phyloP scores from a whole-genome alignment of 2,113 vertebrate genomes.

The Labeo rohita region DNA sequence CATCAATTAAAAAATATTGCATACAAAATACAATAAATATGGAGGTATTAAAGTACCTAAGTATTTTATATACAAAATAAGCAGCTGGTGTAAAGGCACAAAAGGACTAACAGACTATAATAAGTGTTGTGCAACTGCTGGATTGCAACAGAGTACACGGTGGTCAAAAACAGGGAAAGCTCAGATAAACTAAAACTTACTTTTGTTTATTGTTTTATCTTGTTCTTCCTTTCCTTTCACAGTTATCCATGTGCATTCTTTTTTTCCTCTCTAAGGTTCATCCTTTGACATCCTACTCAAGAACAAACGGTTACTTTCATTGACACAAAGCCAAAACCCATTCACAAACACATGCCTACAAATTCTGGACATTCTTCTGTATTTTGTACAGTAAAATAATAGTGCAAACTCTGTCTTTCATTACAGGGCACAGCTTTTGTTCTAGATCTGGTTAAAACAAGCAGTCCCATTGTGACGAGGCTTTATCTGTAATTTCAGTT shows the following conservation, averaged over 20 bases:
- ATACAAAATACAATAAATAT: neutral
- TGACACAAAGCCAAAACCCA: conserved; percentile 1
- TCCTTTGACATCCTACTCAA: neutral
- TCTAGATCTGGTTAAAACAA: too few species aligned
- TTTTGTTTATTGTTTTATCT: conserved; percentile 36
- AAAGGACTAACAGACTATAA: neutral
- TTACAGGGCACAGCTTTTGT: neutral
- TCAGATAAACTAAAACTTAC: conserved; percentile 1
- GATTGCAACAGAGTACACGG: neutral
- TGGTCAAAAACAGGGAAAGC: neutral
- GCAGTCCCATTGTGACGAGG: too few species aligned
- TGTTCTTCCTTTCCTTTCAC: neutral
- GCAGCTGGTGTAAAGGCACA: too few species aligned
- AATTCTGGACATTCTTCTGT: neutral
- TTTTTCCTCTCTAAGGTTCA: neutral
- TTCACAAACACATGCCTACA: conserved; percentile 25
- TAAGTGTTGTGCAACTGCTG: conserved; percentile 19
- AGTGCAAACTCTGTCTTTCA: neutral
- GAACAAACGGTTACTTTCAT: conserved; percentile 4
- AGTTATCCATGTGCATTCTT: neutral
- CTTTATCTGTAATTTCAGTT: too few species aligned
- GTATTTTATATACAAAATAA: neutral
- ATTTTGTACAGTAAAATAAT: neutral
- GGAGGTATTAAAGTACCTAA: neutral
- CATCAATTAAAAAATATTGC: neutral